These are phyloP conservation scores for Pammene fasciana DNA, from an alignment of 2,888 invertebrate genomes.

Conservation along the genomic window DNA sequence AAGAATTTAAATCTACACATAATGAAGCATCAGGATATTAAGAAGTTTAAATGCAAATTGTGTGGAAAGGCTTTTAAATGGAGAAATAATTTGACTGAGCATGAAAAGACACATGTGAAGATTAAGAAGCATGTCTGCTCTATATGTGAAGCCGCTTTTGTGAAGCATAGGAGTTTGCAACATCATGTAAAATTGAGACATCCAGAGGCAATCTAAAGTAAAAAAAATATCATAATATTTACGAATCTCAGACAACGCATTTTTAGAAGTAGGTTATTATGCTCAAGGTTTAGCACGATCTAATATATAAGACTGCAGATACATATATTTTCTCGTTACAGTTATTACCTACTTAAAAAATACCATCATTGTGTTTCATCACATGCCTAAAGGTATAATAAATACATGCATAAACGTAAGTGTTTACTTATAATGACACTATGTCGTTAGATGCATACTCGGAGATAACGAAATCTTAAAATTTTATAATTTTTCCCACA, in stretches of 20 bases:
- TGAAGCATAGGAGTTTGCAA: slow-evolving; percentile 56
- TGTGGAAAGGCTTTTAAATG: slow-evolving; percentile 62
- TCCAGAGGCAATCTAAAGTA: slow-evolving; percentile 45
- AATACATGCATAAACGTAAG: no score
- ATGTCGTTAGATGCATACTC: no score
- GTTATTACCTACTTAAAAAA: no score
- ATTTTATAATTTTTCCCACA: no score
- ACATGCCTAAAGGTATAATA: no score
- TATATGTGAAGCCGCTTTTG: slow-evolving; percentile 59
- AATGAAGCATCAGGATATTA: slow-evolving; percentile 51
- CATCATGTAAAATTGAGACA: slow-evolving; percentile 56
- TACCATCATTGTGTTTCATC: no score
- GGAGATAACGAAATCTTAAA: no score
- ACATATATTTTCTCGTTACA: no score
- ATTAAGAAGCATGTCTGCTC: slow-evolving; percentile 54
- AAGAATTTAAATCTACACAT: slow-evolving; percentile 49
- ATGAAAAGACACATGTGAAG: slow-evolving; percentile 57
- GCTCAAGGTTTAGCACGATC: background rate
- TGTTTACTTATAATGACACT: no score
- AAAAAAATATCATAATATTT: no score
- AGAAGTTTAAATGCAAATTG: slow-evolving; percentile 54
- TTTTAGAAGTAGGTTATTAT: no score
- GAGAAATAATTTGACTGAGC: slow-evolving; percentile 52
- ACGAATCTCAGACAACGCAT: slow-evolving; percentile 2
- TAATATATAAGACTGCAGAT: background rate